phyloP scores from a whole-genome alignment of 2,113 vertebrate genomes.

The Rhynchopsitta pachyrhyncha region DNA sequence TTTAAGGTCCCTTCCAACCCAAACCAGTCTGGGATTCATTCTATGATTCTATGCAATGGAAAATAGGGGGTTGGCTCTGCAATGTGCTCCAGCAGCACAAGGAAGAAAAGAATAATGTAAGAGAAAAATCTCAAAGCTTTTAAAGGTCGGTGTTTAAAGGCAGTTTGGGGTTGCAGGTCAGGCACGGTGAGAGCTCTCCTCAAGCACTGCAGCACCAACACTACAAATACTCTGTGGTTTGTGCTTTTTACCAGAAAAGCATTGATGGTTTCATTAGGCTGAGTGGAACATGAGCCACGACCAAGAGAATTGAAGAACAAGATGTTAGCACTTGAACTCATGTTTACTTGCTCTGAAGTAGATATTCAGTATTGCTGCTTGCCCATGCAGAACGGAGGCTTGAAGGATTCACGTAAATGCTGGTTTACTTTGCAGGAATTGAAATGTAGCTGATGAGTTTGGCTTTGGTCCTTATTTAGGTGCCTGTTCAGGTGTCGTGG shows the following conservation, averaged over 20 bases:
- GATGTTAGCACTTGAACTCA: accelerated
- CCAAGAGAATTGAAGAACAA: not conserved
- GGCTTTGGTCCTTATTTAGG: not conserved
- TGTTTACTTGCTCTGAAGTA: not conserved
- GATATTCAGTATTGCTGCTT: not conserved
- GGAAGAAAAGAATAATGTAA: accelerated
- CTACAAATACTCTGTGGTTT: not conserved
- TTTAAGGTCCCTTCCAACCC: not conserved
- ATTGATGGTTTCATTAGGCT: not conserved
- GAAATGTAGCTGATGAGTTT: not conserved
- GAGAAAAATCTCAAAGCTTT: accelerated
- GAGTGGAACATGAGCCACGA: not conserved
- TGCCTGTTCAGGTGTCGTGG: not conserved
- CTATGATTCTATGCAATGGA: not conserved
- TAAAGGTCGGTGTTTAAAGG: not conserved
- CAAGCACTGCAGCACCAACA: accelerated
- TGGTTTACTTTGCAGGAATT: not conserved
- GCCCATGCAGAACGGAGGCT: accelerated
- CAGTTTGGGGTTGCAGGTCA: not conserved
- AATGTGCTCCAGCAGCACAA: accelerated
- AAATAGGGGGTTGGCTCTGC: not conserved
- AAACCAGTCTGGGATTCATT: not conserved
- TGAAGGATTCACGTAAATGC: not conserved
- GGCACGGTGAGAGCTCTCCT: not conserved
- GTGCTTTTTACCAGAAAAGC: not conserved